These are phyloP conservation scores for Sciurus carolinensis DNA, from an alignment of 2,797 vertebrate species.

Conservation along the genomic window DNA sequence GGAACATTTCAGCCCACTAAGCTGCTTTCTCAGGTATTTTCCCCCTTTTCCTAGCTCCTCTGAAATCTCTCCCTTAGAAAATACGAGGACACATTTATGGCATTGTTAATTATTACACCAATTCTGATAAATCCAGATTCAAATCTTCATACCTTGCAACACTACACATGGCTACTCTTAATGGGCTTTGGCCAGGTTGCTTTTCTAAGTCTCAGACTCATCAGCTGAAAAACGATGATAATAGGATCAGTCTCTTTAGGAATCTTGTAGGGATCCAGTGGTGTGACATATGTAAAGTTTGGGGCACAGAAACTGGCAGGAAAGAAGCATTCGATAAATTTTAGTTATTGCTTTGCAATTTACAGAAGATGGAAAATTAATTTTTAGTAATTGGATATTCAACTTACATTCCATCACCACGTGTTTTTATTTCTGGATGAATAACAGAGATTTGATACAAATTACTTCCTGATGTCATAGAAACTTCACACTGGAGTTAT, in stretches of 20 bases:
- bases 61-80: conserved; percentile 24
- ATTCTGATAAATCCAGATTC: neutral
- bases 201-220: neutral
- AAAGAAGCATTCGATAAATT: neutral
- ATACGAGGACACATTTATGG: neutral
- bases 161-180: neutral
- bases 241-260: neutral
- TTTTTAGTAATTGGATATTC: neutral
- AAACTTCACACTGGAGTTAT: conserved; percentile 23
- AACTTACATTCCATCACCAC: neutral
- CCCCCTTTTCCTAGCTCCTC: neutral
- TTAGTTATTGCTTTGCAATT: neutral
- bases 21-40: neutral
- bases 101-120: neutral
- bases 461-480: neutral
- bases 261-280: neutral
- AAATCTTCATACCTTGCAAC: neutral
- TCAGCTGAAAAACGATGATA: conserved; percentile 2
- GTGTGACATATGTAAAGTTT: neutral
- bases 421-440: conserved; percentile 10
- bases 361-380: neutral
- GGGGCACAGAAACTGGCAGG: neutral
- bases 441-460: conserved; percentile 27
- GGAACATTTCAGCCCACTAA: neutral
- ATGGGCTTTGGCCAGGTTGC: neutral